phyloP scores from a whole-genome alignment of 2,113 vertebrate genomes.

The Oreocharis arfaki region DNA sequence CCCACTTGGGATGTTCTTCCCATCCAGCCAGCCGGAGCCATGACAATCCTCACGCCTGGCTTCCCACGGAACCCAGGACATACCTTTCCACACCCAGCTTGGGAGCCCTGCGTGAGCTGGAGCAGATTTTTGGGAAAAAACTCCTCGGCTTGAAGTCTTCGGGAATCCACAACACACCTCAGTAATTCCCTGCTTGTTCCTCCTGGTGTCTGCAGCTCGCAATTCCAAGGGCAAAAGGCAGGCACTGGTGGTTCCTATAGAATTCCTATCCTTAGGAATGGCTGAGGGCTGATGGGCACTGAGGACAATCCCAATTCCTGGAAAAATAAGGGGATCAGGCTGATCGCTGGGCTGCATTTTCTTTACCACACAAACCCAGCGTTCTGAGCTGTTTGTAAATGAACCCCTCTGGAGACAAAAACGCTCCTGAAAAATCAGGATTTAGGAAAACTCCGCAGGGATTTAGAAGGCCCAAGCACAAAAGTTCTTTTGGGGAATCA shows the following conservation, averaged over 20 bases:
- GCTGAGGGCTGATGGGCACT: not conserved
- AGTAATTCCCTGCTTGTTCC: not conserved
- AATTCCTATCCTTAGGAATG: not conserved
- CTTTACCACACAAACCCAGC: not conserved
- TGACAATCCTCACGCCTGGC: not conserved
- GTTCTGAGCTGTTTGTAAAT: not conserved
- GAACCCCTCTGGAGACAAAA: not conserved
- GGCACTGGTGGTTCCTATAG: not conserved
- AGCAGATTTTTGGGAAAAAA: not conserved
- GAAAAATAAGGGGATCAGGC: not conserved
- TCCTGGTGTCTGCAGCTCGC: not conserved
- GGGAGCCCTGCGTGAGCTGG: not conserved
- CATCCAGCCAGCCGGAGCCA: not conserved
- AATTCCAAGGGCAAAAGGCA: not conserved
- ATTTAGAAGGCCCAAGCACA: not conserved
- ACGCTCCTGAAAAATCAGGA: accelerated
- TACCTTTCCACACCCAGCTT: slow-evolving; percentile 2
- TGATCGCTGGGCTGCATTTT: not conserved
- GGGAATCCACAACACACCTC: not conserved
- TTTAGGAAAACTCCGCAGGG: not conserved
- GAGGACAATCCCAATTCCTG: not conserved
- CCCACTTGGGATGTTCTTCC: not conserved
- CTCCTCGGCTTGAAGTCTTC: not conserved
- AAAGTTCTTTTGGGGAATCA: not conserved
- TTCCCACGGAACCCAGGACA: not conserved